A percentile compares a stretch with the other conserved stretches of the same genome.
Conservation (phyloP, 35 echinoderm and acorn worm species). For the Lytechinus variegatus region DNA sequence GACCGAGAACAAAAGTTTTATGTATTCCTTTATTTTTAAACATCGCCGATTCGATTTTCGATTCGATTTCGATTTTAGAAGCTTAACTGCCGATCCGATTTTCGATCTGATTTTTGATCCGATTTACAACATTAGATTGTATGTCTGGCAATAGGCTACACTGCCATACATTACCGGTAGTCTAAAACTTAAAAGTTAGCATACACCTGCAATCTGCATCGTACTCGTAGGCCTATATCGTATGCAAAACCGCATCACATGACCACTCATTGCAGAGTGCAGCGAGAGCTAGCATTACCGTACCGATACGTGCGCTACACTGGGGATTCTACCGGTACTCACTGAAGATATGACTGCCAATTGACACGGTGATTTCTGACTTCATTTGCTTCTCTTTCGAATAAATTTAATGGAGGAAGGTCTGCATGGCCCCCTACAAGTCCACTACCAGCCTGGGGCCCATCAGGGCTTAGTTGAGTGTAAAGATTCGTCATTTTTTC, state of each 20-base stretch:
- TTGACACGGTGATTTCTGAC: constrained; percentile 91
- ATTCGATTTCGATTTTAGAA: too few species aligned
- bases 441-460: constrained; percentile 47
- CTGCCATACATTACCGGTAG: too few species aligned
- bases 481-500: constrained; percentile 68
- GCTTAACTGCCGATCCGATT: too few species aligned
- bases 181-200: too few species aligned
- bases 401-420: constrained; percentile 87
- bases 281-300: not conserved
- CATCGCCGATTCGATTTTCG: too few species aligned
- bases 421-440: constrained; percentile 61
- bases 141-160: too few species aligned
- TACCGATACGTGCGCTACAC: not conserved
- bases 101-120: too few species aligned
- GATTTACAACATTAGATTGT: too few species aligned
- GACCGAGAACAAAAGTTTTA: too few species aligned
- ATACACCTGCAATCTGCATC: too few species aligned
- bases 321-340: constrained; percentile 34
- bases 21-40: too few species aligned
- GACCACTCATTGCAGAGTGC: not conserved
- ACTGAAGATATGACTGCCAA: constrained; percentile 99
- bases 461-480: constrained; percentile 56
- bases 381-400: constrained; percentile 94
- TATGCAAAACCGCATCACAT: not conserved
- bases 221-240: too few species aligned